phyloP scores from a whole-genome alignment of 2,888 invertebrate genomes.

The Unio delphinus region DNA sequence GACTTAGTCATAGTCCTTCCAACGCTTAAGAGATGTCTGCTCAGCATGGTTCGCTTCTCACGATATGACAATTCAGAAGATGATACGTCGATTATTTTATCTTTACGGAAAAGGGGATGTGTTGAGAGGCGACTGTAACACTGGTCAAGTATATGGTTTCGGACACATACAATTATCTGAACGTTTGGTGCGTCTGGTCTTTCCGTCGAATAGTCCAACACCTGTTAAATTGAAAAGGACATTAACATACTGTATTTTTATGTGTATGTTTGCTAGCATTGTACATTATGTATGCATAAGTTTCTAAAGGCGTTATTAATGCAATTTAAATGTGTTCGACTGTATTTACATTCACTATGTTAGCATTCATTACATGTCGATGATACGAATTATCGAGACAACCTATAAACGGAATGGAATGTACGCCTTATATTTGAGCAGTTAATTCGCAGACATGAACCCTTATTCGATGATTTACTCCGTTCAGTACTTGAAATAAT shows the following conservation, averaged over 20 bases:
- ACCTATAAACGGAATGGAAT: no score
- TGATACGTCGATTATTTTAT: slow-evolving; percentile 26
- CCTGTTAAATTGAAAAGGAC: slow-evolving; percentile 8
- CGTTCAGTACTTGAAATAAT: no score
- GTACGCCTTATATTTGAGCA: no score
- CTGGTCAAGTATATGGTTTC: slow-evolving; percentile 32
- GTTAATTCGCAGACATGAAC: no score
- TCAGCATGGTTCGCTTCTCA: slow-evolving; percentile 22
- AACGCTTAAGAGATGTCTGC: slow-evolving; percentile 16
- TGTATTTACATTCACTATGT: no score
- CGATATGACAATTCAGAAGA: slow-evolving; percentile 17
- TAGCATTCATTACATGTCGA: no score
- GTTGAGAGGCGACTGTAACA: slow-evolving; percentile 17
- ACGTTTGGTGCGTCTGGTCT: slow-evolving; percentile 15
- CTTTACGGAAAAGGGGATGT: slow-evolving; percentile 26
- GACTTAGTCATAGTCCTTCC: slow-evolving; percentile 20
- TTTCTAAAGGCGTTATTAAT: no score
- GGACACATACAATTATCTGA: slow-evolving; percentile 26
- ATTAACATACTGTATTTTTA: background rate
- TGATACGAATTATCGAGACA: no score
- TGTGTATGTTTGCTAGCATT: no score
- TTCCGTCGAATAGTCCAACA: slow-evolving; percentile 15
- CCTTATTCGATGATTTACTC: no score
- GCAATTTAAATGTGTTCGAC: no score
- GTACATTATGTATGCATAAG: no score